Evolutionary conservation across 64 coral and sea anemone species (phyloP), one percentile per base, ranked within the genome.

Genomic region (Dendrophyllia cribrosa): DNA sequence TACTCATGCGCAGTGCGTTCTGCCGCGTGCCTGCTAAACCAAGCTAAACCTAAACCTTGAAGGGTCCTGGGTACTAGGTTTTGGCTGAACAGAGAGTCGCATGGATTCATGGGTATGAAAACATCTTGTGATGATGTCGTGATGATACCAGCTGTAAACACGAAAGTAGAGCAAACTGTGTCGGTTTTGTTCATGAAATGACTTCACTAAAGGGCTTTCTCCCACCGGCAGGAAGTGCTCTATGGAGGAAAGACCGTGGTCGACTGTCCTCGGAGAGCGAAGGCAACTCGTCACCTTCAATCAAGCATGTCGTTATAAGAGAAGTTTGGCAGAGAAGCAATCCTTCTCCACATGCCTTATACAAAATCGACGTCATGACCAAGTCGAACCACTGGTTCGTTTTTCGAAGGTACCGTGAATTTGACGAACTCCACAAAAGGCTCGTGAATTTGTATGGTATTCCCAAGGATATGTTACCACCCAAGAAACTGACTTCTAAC

Each of bases 331-430:
- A 98, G 65, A 98, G 88, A 26, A 84, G 34, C 10, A 12, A 72
- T 63, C 96, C 96, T 24, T 93, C 96, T 23, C 96, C 90, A 14
- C 96, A 98, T 64, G 96, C 96, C 16, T 45, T 98, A 8, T 98
- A 98, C 53, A 98, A 98, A 86, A 98, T 98, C 53, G 96, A 98
- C 23, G 96, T 98, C 4, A 98, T 98, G 93, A 98, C 96, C 3
- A 98, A 98, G 66, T 98, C 96, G 6, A 98, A 98, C 78, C 96
- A 98, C 66, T 98, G 96, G 96, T 98, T 92, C 83, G 93, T 98
- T 15, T 86, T 95, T 53, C 93, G 92, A 59, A 95, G 96, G 79
- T 98, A 93, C 50, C 87, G 96, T 21, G 93, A 98, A 56, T 98
- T 98, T 20, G 83, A 50, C 73, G 82, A 85, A 66, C 78, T 98